phyloP scores from a whole-genome alignment of 2,888 invertebrate genomes.

The Chloroclysta siterata region DNA sequence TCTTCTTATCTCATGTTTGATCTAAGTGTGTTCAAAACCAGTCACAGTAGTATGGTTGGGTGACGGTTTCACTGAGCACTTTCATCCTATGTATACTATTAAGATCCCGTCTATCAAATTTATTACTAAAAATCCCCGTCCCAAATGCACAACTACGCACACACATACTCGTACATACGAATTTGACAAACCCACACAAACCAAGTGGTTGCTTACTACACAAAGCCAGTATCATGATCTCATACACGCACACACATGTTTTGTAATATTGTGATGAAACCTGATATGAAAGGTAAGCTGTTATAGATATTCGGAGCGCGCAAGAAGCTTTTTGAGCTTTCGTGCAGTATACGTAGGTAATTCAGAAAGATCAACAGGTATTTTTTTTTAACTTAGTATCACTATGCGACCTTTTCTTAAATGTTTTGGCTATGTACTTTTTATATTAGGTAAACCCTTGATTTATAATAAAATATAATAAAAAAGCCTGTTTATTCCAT shows the following conservation, averaged over 20 bases:
- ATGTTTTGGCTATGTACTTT: no score
- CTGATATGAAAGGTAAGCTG: conserved; percentile 77
- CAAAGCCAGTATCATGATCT: background rate
- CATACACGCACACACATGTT: conserved; percentile 24
- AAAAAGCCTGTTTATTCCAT: no score
- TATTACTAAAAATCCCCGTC: no score
- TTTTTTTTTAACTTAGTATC: background rate
- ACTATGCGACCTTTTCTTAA: no score
- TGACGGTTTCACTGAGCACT: no score
- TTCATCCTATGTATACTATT: no score
- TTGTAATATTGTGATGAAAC: conserved; percentile 56
- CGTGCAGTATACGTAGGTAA: conserved; percentile 51
- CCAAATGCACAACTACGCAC: background rate
- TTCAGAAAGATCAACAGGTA: conserved; percentile 45
- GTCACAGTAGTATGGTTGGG: no score
- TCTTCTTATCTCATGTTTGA: no score
- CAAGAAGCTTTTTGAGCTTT: conserved; percentile 57
- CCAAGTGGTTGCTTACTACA: background rate
- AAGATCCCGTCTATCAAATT: no score
- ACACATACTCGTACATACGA: background rate
- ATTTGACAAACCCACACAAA: background rate
- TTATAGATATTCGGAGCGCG: conserved; percentile 71
- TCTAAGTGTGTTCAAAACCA: no score
- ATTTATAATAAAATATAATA: no score
- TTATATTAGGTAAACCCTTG: no score